These are phyloP conservation scores for Drosophila yakuba DNA, from an alignment of 1,140 invertebrate genomes.

Conservation along the genomic window DNA sequence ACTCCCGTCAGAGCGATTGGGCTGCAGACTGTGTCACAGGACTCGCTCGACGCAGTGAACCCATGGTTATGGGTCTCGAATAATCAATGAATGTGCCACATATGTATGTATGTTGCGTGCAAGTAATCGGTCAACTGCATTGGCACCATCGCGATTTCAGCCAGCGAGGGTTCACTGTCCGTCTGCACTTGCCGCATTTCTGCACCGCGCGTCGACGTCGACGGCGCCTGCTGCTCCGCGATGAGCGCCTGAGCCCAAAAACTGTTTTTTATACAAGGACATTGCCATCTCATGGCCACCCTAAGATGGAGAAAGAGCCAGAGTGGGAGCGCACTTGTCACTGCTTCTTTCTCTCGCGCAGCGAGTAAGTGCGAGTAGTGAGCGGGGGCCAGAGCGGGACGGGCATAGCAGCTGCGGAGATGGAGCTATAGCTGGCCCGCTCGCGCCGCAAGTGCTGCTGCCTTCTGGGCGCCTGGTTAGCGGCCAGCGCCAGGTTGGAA, in stretches of 20 bases:
- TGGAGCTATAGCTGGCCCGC: not conserved
- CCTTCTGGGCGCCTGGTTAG: constrained; percentile 76
- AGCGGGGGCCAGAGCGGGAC: constrained; percentile 20
- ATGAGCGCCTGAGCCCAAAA: constrained; percentile 69
- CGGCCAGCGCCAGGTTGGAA: constrained; percentile 84
- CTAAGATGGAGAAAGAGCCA: constrained; percentile 17
- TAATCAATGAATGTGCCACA: no score
- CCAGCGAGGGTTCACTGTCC: not conserved
- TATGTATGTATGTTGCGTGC: no score
- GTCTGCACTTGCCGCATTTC: not conserved
- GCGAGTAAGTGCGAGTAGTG: constrained; percentile 1
- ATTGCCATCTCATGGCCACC: constrained; percentile 63
- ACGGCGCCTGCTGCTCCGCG: constrained; percentile 25
- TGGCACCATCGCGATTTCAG: no score
- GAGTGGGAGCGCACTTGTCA: constrained; percentile 9
- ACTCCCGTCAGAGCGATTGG: no score
- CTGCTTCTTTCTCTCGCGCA: not conserved
- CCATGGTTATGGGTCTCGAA: no score
- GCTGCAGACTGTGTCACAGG: not conserved
- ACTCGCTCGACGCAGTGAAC: no score
- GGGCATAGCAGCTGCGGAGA: constrained; percentile 4
- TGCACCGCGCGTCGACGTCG: not conserved
- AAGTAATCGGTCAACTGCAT: no score
- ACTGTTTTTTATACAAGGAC: constrained; percentile 84
- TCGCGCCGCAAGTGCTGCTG: constrained; percentile 23